Percentiles rank a stretch among this genome's conserved stretches.
These are phyloP conservation scores for Sabellastarte sp. DNA, from an alignment of 2,888 invertebrate genomes.

Conservation along the genomic window DNA sequence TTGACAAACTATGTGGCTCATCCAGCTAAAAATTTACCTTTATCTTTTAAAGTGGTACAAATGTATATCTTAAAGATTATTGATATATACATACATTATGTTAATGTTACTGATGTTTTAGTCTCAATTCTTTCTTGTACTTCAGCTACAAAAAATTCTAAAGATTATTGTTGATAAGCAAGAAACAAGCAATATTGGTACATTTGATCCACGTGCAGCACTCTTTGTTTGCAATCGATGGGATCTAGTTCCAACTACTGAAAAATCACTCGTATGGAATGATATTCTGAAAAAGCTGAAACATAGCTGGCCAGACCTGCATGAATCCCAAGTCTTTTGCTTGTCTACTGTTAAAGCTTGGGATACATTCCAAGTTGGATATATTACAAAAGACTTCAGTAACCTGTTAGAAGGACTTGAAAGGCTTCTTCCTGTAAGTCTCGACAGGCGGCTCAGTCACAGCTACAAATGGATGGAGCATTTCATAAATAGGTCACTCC, in stretches of 20 bases:
- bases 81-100: too few relatives aligned
- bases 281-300: conserved; percentile 2
- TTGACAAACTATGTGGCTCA: too few relatives aligned
- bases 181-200: background rate
- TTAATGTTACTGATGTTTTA: too few relatives aligned
- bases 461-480: conserved; percentile 33
- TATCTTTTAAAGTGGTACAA: too few relatives aligned
- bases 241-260: background rate
- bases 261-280: background rate
- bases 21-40: too few relatives aligned
- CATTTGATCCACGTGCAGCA: background rate
- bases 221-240: background rate
- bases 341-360: conserved; percentile 37
- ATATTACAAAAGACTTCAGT: conserved; percentile 37
- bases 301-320: conserved; percentile 12
- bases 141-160: background rate
- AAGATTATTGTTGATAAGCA: background rate
- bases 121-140: too few relatives aligned
- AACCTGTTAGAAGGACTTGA: conserved; percentile 35
- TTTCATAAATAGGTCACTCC: conserved; percentile 11
- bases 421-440: conserved; percentile 32
- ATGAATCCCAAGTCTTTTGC: conserved; percentile 32
- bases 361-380: conserved; percentile 37
- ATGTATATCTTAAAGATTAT: too few relatives aligned
- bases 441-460: conserved; percentile 34